Percentiles rank a stretch among this genome's conserved stretches.
Conservation (phyloP, 1,140 invertebrate species). For the Trichonephila inaurata region DNA sequence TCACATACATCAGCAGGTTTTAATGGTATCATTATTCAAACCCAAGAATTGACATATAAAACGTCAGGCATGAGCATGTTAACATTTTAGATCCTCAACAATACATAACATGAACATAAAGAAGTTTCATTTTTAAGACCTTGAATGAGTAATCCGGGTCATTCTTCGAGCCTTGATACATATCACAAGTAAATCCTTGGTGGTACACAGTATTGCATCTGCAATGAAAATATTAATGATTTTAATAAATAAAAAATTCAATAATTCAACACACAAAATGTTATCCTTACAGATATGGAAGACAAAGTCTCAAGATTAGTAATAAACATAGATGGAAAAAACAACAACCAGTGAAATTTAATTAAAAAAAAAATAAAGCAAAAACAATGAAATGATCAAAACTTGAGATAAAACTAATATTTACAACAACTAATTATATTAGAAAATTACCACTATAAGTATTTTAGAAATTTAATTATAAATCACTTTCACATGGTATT, state of each 20-base stretch:
- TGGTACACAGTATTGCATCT: constrained; percentile 73
- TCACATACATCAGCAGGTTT: too few relatives aligned
- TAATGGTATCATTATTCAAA: background rate
- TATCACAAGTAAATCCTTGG: constrained; percentile 65
- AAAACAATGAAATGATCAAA: background rate
- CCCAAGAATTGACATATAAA: background rate
- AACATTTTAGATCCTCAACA: background rate
- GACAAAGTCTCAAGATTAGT: too few relatives aligned
- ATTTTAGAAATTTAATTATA: too few relatives aligned
- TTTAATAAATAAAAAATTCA: background rate
- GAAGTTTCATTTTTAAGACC: background rate
- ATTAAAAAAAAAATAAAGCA: background rate
- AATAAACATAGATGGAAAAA: too few relatives aligned
- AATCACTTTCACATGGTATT: too few relatives aligned
- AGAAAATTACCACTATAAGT: too few relatives aligned
- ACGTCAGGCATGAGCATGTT: background rate
- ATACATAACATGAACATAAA: background rate
- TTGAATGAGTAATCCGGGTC: constrained; percentile 74
- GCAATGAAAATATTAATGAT: background rate
- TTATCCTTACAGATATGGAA: too few relatives aligned
- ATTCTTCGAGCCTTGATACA: constrained; percentile 70
- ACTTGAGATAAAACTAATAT: background rate
- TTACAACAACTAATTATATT: too few relatives aligned
- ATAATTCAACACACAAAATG: too few relatives aligned
- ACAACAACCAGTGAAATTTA: too few relatives aligned